Percentiles rank a stretch among this genome's conserved stretches.
phyloP scores from a whole-genome alignment of 1,140 invertebrate genomes.

The Notospermus geniculatus region DNA sequence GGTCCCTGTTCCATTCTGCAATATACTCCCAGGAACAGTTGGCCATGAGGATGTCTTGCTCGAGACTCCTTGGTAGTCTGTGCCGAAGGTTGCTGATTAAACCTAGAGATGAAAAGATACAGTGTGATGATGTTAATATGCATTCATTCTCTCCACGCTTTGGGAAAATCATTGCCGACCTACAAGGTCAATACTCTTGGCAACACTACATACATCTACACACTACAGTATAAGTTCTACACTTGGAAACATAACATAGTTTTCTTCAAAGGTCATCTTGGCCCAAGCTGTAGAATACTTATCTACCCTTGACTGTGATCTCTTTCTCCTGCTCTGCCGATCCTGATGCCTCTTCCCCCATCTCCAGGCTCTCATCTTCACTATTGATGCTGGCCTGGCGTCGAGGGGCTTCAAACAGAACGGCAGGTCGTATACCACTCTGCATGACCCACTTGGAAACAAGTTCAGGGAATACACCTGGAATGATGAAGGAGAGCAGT shows the following conservation, averaged over 20 bases:
- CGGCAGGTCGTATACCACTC: neutral
- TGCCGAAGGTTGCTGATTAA: constrained; percentile 32
- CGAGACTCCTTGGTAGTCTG: constrained; percentile 83
- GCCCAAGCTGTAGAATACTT: too few relatives aligned
- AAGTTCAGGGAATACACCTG: constrained; percentile 74
- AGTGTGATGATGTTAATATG: too few relatives aligned
- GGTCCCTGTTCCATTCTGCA: constrained; percentile 78
- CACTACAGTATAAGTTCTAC: too few relatives aligned
- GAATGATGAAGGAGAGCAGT: too few relatives aligned
- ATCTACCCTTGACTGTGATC: constrained; percentile 4
- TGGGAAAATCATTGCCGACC: too few relatives aligned
- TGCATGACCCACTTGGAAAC: constrained; percentile 74
- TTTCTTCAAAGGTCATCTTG: too few relatives aligned
- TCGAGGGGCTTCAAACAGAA: neutral
- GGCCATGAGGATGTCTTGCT: constrained; percentile 72
- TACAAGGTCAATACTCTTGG: too few relatives aligned
- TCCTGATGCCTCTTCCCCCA: constrained; percentile 23
- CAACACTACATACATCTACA: too few relatives aligned
- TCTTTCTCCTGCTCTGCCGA: neutral
- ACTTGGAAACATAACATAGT: too few relatives aligned
- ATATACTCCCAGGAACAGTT: constrained; percentile 90
- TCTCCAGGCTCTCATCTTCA: constrained; percentile 46
- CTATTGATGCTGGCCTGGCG: constrained; percentile 1
- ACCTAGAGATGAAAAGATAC: constrained; percentile 30
- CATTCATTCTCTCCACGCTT: too few relatives aligned